Base-by-base conservation (phyloP, 2,888 invertebrate genomes). In the Clistopyga incitator region DNA sequence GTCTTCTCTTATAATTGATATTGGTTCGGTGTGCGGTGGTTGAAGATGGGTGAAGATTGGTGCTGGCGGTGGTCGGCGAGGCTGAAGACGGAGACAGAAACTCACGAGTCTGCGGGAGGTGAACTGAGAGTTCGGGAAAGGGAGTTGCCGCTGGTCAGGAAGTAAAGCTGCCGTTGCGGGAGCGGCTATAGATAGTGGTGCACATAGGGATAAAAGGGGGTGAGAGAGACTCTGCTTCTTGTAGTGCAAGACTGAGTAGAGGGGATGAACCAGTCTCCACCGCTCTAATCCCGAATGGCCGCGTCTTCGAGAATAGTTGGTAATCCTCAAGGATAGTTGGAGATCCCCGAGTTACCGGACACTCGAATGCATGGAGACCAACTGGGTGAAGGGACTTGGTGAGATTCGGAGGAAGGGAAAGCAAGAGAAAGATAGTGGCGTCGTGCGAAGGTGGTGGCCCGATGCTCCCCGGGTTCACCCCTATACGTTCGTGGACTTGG, bases 1-100 rank as follows among this genome's bases (percentile, higher is more conserved):
- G 92, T 92, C 92, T 92, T 92, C 91, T 91, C 93, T 92, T 93
- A 93, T 93, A 93, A 93, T 93, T 93, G 93, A 93, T 93, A 93
- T 92, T 92, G 93, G 92, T 89, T 92, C 78, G 82, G 81, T 82
- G 85, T 84, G 82, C 79, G 84, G 72, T 77, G 81, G 47, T 61
- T 23, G 54, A 34, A 68, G 23, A 78, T 81, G 54, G 81, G 70
- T 71, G 70, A 50, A 47, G n/a, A 52, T 70, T 75, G 79, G 80
- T 81, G 72, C 78, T 59, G 42, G 59, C 64, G 65, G 29, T 15
- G 67, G 67, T 15, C 8, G 25, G 67, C 25, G 13, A 47, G n/a
- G 80, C 68, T 64, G 52, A 78, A 67, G 82, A 76, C 59, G 54
- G 81, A 84, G 70, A 82, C 42, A 67, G 81, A 81, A 59, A 65